Base-by-base conservation (phyloP, 2,888 invertebrate genomes). In the Dasysyrphus albostriatus region DNA sequence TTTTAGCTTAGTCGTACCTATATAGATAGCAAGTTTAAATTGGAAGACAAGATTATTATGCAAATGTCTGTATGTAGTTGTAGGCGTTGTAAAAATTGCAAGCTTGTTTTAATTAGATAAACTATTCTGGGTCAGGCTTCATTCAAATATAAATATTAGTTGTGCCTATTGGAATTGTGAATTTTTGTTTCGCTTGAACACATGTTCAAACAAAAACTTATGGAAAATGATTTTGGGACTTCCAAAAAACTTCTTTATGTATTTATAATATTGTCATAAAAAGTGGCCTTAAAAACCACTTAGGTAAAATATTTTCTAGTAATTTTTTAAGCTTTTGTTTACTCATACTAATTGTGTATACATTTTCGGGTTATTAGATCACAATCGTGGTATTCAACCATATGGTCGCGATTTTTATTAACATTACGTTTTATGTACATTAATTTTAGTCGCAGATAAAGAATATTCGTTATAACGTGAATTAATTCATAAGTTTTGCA, bases 401-500 rank as follows among this genome's bases (percentile, higher is more conserved):
- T 67, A 67, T 67, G 67, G 67, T 67, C 67, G 49, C 42, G 1
- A 16, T 65, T 65, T n/a, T 65, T 34, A 16, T 32, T 61, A 24
- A n/a, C 39, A 61, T 42, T 24, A 39, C 59, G 59, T 59, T 19
- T 12, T 37, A 39, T 32, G 7, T 1, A 19, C 54, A 58, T 14
- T 10, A 37, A 16, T 9, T 34, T 42, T 24, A 42, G 61, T 42
- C 37, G 24, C 24, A 19, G 12, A 54, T 54, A 14, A 14, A 24
- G 6, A 32, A 56, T 7, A 7, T 9, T 42, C n/a, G 29, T 44
- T 63, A 42, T n/a, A 63, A 32, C 4, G 29, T 44, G 65, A 65
- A 47, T 65, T 49, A 67, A 67, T 49, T 67, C 49, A 49, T 49
- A 19, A 34, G 29, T 34, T 67, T 67, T 67, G 67, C 67, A 67